Evolutionary conservation across 1,140 invertebrate species (phyloP), one percentile per base, ranked within the genome.

Genomic region (Papilio polytes): DNA sequence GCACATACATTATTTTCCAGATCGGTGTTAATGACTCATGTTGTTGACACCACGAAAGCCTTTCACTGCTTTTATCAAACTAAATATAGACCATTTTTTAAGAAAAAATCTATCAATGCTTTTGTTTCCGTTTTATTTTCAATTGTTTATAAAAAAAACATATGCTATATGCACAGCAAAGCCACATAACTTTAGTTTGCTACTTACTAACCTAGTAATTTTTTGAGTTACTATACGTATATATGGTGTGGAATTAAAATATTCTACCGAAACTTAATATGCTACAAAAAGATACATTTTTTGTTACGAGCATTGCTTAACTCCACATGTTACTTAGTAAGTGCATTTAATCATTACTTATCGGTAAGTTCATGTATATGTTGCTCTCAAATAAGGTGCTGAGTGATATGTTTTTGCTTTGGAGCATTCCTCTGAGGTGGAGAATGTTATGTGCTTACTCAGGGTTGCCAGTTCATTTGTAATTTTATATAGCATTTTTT

Each of bases 361-460:
- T 56, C 56, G 26, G 76, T 78, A 78, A 78, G 36, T 41, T 78
- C 56, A 78, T 78, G 76, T 63, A 78, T 78, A 78, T 78, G 53
- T 78, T 56, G 59, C 41, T 78, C 51, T 78, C 51, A 48, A 78
- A 78, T 44, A 78, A 78, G 76, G 76, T 59, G 76, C 76, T 59
- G 53, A 63, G 76, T 78, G 56, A 78, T 74, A 74, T 78, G 51
- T 78, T 78, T 78, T 78, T 78, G 76, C 76, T 78, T 63, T 59
- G 76, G 76, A 78, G 31, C 76, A 59, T 78, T 41, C 76, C 51
- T 78, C 76, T 78, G 76, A 78, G 51, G 76, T 78, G 51, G 51
- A 78, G 76, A 78, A 78, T 63, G 26, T 48, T 78, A 78, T 63
- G 74, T 56, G 36, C 22, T 77, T 31, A 56, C 15, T 41, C 51